Conservation (phyloP, 2,888 invertebrate genomes). For the Ormyrus pomaceus region DNA sequence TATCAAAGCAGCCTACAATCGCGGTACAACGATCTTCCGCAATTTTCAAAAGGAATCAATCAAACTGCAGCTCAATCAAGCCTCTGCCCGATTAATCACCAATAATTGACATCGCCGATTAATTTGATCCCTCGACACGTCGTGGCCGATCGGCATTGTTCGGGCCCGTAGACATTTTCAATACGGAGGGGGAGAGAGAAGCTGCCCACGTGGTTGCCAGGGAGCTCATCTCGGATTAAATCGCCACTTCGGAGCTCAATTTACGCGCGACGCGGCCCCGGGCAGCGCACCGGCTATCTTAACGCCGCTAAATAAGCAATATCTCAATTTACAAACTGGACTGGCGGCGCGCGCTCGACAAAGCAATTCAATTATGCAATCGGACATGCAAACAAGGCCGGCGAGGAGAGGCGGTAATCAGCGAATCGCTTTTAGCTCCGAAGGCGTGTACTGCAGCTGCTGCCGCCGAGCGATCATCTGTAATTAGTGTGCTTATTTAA, state of each 20-base stretch:
- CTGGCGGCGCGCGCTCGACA: slow-evolving; percentile 27
- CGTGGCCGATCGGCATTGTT: background rate
- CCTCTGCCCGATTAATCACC: no score
- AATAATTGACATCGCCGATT: background rate
- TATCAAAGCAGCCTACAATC: no score
- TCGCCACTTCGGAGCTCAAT: slow-evolving; percentile 25
- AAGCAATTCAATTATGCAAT: slow-evolving; percentile 56
- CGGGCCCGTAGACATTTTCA: slow-evolving; percentile 1
- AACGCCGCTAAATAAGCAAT: slow-evolving; percentile 47
- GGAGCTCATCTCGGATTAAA: slow-evolving; percentile 22
- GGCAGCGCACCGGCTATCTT: slow-evolving; percentile 30
- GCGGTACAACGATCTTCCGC: no score
- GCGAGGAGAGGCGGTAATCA: slow-evolving; percentile 30
- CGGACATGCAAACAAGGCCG: slow-evolving; percentile 52
- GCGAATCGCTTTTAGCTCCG: slow-evolving; percentile 42
- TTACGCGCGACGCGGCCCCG: slow-evolving; percentile 3
- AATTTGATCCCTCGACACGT: background rate
- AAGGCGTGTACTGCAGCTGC: background rate
- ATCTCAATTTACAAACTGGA: slow-evolving; percentile 52
- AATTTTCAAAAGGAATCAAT: no score
- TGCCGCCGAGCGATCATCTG: slow-evolving; percentile 33
- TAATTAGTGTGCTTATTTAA: slow-evolving; percentile 50
- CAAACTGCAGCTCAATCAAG: no score
- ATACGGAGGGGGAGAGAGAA: background rate
- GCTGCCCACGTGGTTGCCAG: background rate